Percentiles rank a stretch among this genome's conserved stretches.
These are phyloP conservation scores for Hetaerina titia DNA, from an alignment of 2,888 invertebrate species.

Conservation along the genomic window DNA sequence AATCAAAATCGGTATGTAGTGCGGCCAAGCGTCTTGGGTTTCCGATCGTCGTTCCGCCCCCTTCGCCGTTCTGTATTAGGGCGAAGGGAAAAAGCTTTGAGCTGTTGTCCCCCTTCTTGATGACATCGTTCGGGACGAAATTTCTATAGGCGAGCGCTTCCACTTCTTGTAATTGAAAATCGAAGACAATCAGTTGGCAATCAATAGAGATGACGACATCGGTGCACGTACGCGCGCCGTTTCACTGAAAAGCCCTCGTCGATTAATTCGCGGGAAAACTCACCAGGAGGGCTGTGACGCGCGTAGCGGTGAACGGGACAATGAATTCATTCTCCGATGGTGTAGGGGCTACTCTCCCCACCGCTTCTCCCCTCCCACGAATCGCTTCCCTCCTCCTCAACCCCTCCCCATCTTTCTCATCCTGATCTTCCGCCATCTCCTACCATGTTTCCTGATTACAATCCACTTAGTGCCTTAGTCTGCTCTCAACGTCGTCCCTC, in stretches of 20 bases:
- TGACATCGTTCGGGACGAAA: not conserved
- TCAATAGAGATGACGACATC: not conserved
- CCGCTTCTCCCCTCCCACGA: not conserved
- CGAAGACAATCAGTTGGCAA: not conserved
- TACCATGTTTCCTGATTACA: not conserved
- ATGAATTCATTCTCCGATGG: not conserved
- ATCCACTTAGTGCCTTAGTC: not conserved
- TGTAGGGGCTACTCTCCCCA: not conserved
- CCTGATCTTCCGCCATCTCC: not conserved
- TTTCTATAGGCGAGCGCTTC: not conserved
- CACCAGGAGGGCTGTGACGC: not conserved
- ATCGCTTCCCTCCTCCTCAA: not conserved
- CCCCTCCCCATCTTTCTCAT: not conserved
- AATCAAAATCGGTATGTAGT: no score
- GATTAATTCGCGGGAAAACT: slow-evolving; percentile 5
- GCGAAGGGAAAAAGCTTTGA: no score
- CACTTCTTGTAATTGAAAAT: not conserved
- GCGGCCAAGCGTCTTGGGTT: no score
- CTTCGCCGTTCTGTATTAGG: no score
- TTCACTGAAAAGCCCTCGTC: not conserved
- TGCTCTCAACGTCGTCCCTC: not conserved
- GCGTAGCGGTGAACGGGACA: not conserved
- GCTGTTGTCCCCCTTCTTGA: not conserved
- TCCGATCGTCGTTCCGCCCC: no score
- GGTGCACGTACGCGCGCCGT: not conserved